phyloP scores from a whole-genome alignment of 2,888 invertebrate genomes.

The Chironomus tentans region DNA sequence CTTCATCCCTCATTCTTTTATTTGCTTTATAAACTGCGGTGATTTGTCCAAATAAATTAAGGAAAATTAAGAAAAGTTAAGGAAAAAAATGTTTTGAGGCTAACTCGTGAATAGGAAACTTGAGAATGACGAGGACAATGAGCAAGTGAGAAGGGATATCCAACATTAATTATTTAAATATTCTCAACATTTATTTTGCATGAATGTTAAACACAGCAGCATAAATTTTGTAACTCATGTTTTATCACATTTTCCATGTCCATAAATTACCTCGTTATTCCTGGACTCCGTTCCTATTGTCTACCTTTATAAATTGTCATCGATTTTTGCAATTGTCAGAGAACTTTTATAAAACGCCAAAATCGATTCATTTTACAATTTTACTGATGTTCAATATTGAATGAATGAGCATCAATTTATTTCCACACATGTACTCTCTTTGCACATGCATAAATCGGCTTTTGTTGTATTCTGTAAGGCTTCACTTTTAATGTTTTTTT shows the following conservation, averaged over 20 bases:
- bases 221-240: background rate
- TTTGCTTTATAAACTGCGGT: background rate
- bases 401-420: background rate
- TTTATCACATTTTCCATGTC: background rate
- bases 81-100: conserved; percentile 18
- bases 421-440: background rate
- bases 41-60: conserved; percentile 18
- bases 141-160: background rate
- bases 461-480: background rate
- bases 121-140: background rate
- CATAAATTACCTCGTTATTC: too few species aligned
- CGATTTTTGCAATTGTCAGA: background rate
- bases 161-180: background rate
- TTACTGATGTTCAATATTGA: background rate
- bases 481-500: background rate
- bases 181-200: background rate
- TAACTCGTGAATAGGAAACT: background rate
- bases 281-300: background rate
- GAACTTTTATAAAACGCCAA: background rate
- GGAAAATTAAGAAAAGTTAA: background rate
- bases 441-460: too few species aligned
- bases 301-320: background rate
- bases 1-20: background rate
- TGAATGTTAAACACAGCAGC: background rate
- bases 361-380: background rate